Conservation (phyloP, 2,113 vertebrate species). For the Lampris megalopsis region DNA sequence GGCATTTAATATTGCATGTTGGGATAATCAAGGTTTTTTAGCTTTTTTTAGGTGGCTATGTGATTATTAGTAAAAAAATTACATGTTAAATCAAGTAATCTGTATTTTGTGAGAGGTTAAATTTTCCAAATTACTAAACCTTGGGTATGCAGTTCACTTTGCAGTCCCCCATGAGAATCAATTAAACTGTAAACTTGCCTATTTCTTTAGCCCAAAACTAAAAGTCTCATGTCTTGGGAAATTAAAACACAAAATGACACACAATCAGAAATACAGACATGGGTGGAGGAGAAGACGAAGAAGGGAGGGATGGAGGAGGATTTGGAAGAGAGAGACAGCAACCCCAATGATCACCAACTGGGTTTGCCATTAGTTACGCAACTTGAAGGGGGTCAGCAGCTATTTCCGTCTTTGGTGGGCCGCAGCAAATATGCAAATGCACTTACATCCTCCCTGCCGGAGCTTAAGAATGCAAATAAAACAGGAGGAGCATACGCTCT, state of each 20-base stretch:
- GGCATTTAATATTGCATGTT: no score
- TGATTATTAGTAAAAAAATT: no score
- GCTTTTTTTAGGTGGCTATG: no score
- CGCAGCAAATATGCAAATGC: slow-evolving; percentile 54
- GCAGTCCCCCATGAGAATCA: no score
- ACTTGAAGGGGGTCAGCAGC: slow-evolving; percentile 38
- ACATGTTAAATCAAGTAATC: no score
- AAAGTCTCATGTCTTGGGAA: background rate
- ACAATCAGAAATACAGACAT: slow-evolving; percentile 18
- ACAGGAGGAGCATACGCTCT: slow-evolving; percentile 56
- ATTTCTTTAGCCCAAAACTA: no score
- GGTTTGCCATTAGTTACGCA: slow-evolving; percentile 41
- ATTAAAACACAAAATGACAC: slow-evolving; percentile 3
- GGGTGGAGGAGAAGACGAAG: background rate
- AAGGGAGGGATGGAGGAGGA: background rate
- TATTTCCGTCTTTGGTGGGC: slow-evolving; percentile 68
- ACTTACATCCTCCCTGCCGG: slow-evolving; percentile 38
- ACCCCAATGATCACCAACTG: slow-evolving; percentile 25
- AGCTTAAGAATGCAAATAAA: slow-evolving; percentile 60
- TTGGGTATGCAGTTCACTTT: no score
- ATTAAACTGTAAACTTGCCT: no score
- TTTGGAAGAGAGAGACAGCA: background rate
- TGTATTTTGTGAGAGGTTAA: no score
- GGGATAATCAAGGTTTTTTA: no score
- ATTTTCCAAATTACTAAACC: no score